These are phyloP conservation scores for Bolinopsis microptera DNA, from an alignment of 37 sponge, comb jelly and placozoan genomes.

Conservation along the genomic window DNA sequence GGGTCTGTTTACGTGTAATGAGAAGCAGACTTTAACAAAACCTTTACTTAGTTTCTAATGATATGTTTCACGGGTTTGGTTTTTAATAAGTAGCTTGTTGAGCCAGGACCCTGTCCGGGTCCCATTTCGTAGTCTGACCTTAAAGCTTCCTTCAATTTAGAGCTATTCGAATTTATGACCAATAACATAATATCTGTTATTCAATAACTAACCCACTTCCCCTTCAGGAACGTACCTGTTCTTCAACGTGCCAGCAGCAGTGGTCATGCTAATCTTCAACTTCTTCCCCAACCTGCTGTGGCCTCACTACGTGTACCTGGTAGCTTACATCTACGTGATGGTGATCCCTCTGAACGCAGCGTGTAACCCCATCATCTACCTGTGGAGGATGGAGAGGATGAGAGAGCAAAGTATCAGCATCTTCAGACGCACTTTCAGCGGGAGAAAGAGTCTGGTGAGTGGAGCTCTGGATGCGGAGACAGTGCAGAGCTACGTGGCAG, in stretches of 20 bases:
- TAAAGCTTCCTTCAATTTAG: too few relatives aligned
- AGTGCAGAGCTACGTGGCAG: not conserved
- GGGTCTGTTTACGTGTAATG: too few relatives aligned
- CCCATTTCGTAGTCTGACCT: too few relatives aligned
- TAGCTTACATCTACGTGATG: slow-evolving; percentile 22
- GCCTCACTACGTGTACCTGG: slow-evolving; percentile 27
- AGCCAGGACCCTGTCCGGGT: too few relatives aligned
- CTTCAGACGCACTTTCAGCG: not conserved
- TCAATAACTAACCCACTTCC: too few relatives aligned
- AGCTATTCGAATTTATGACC: too few relatives aligned
- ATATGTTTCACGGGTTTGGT: too few relatives aligned
- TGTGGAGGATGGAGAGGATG: slow-evolving; percentile 43
- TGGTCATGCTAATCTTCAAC: not conserved
- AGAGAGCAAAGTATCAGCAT: not conserved
- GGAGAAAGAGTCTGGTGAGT: not conserved
- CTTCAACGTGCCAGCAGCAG: slow-evolving; percentile 38
- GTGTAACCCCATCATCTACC: slow-evolving; percentile 5
- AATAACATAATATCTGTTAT: too few relatives aligned
- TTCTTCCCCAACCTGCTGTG: not conserved
- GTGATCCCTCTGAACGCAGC: slow-evolving; percentile 28
- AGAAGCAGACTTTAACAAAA: too few relatives aligned
- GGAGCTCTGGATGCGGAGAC: not conserved
- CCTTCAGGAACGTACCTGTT: slow-evolving; percentile 7
- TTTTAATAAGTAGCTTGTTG: too few relatives aligned
- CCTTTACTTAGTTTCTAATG: too few relatives aligned